Conservation (phyloP, 1,140 invertebrate species). For the Bombus picipes region DNA sequence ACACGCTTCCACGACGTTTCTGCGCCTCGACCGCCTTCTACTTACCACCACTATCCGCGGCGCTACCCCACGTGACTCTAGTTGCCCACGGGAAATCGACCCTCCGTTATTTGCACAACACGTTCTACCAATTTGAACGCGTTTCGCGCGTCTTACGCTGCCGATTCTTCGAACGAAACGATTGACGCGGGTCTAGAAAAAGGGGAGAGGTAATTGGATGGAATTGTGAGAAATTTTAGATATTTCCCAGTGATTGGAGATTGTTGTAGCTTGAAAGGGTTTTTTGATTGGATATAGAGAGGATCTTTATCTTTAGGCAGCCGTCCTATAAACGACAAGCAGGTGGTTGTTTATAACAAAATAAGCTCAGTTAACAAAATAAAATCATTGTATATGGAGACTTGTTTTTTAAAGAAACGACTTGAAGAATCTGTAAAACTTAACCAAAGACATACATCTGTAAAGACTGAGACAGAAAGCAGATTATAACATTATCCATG, state of each 20-base stretch:
- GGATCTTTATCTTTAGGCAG: too few species aligned
- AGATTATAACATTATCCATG: background rate
- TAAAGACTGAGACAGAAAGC: background rate
- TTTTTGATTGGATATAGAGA: background rate
- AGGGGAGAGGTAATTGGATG: background rate
- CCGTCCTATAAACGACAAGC: background rate
- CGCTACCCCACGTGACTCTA: conserved; percentile 44
- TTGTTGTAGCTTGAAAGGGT: background rate
- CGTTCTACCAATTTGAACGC: conserved; percentile 18
- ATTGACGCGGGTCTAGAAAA: background rate
- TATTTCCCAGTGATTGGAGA: too few species aligned
- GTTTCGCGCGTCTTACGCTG: background rate
- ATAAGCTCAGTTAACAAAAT: background rate
- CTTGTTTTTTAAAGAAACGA: too few species aligned
- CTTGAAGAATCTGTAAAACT: too few species aligned
- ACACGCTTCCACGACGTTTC: conserved; percentile 42
- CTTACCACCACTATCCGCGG: conserved; percentile 23
- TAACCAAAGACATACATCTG: too few species aligned
- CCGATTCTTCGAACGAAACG: background rate
- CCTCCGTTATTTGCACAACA: conserved; percentile 38
- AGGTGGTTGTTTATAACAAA: background rate
- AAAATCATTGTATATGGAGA: background rate
- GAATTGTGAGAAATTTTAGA: background rate
- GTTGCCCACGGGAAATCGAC: conserved; percentile 36
- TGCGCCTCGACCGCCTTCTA: conserved; percentile 23